Percentiles rank a stretch among this genome's conserved stretches.
Evolutionary conservation across 2,797 vertebrate species (phyloP).

Genomic region (Centroberyx gerrardi): DNA sequence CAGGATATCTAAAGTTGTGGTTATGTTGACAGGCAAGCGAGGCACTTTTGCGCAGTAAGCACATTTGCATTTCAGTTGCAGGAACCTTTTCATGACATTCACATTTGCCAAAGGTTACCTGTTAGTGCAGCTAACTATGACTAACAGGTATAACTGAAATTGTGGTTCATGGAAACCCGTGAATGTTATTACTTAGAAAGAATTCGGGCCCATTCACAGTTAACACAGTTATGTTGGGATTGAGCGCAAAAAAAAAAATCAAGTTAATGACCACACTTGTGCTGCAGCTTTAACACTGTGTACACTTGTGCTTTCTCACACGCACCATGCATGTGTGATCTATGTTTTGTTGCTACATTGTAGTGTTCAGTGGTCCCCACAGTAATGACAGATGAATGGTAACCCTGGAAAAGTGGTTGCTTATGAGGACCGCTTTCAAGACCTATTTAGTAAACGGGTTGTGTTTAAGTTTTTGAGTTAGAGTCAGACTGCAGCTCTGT

Average conservation of each 20-base stretch:
- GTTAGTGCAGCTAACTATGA: not conserved
- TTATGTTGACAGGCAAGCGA: constrained; percentile 69
- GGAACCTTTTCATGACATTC: not conserved
- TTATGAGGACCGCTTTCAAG: too few relatives aligned
- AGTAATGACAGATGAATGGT: too few relatives aligned
- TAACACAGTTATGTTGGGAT: not conserved
- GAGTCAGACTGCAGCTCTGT: too few relatives aligned
- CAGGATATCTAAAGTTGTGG: constrained; percentile 85
- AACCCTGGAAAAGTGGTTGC: too few relatives aligned
- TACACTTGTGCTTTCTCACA: too few relatives aligned
- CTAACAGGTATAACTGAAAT: constrained; percentile 17
- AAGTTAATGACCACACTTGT: too few relatives aligned
- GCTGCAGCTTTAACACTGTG: not conserved
- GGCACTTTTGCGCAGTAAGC: constrained; percentile 63
- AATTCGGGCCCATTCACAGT: not conserved
- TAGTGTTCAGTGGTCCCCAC: too few relatives aligned
- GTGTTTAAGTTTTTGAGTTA: too few relatives aligned
- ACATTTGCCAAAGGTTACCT: not conserved
- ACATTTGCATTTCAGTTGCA: constrained; percentile 65
- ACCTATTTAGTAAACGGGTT: too few relatives aligned
- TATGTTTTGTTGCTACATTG: too few relatives aligned
- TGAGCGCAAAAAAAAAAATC: not conserved
- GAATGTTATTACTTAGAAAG: constrained; percentile 31
- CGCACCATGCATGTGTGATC: too few relatives aligned
- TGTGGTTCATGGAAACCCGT: constrained; percentile 26